Percentiles rank a stretch among this genome's conserved stretches.
phyloP scores from a whole-genome alignment of 2,113 vertebrate genomes.

The Columba janthina region DNA sequence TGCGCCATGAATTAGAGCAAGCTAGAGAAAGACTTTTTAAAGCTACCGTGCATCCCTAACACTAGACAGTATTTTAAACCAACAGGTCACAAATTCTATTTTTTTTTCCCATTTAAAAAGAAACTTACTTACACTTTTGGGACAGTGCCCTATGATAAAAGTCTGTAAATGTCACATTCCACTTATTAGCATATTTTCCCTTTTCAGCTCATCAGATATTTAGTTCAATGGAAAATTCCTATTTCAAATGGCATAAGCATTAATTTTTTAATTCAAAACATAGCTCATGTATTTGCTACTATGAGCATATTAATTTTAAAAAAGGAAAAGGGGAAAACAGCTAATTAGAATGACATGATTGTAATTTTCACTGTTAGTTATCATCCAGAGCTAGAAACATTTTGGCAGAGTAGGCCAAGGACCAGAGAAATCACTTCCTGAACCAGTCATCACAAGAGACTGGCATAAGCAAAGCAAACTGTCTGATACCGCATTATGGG shows the following conservation, averaged over 20 bases:
- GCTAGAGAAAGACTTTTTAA: not conserved
- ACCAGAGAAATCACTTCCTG: constrained; percentile 17
- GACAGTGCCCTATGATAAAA: not conserved
- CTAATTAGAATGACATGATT: not conserved
- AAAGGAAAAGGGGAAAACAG: not conserved
- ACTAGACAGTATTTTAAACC: not conserved
- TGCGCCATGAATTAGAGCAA: constrained; percentile 47
- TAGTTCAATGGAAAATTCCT: not conserved
- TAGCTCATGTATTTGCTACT: not conserved
- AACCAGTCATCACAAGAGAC: constrained; percentile 38
- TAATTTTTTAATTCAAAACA: not conserved
- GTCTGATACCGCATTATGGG: constrained; percentile 75
- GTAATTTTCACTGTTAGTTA: not conserved
- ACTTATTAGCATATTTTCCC: not conserved
- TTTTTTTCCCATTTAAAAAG: not conserved
- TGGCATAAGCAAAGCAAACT: constrained; percentile 76
- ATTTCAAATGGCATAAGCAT: not conserved
- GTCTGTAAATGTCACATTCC: not conserved
- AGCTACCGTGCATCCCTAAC: not conserved
- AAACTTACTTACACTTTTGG: not conserved
- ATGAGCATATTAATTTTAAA: not conserved
- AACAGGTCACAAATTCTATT: not conserved
- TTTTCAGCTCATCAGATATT: not conserved
- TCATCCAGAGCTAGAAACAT: constrained; percentile 1
- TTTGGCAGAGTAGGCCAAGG: constrained; percentile 36